Conservation (phyloP, 2,113 vertebrate species). For the Empidonax traillii region DNA sequence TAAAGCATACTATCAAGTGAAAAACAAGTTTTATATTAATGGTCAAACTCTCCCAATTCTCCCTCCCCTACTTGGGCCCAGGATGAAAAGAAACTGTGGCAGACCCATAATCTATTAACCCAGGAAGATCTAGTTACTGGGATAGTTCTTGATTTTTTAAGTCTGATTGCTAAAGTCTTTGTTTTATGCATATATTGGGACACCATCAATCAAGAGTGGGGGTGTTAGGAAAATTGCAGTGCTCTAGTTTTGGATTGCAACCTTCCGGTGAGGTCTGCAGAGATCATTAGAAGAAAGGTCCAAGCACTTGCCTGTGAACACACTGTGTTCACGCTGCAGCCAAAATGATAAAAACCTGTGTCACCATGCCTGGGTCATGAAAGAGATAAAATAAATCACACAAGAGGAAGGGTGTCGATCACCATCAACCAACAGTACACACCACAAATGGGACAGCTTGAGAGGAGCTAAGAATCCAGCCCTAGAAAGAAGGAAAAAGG, state of each 20-base stretch:
- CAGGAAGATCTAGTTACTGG: background rate
- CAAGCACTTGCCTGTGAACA: background rate
- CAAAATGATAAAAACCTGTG: background rate
- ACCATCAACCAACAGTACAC: background rate
- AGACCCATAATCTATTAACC: background rate
- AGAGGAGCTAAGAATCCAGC: background rate
- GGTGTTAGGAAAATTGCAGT: background rate
- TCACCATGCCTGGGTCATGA: background rate
- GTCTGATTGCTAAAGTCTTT: background rate
- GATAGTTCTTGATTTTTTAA: background rate
- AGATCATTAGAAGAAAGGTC: background rate
- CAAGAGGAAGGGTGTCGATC: background rate
- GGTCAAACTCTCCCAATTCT: background rate
- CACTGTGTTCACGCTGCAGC: background rate
- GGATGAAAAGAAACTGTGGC: background rate
- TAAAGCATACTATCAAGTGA: background rate
- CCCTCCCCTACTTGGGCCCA: background rate
- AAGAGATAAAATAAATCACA: background rate
- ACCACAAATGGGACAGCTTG: background rate
- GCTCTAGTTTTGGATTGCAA: background rate
- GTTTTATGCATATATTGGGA: background rate
- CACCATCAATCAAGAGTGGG: accelerated
- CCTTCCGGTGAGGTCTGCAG: background rate
- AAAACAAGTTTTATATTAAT: background rate
- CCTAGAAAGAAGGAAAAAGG: background rate